Conservation (phyloP, 2,888 invertebrate genomes). For the Escarpia spicata region DNA sequence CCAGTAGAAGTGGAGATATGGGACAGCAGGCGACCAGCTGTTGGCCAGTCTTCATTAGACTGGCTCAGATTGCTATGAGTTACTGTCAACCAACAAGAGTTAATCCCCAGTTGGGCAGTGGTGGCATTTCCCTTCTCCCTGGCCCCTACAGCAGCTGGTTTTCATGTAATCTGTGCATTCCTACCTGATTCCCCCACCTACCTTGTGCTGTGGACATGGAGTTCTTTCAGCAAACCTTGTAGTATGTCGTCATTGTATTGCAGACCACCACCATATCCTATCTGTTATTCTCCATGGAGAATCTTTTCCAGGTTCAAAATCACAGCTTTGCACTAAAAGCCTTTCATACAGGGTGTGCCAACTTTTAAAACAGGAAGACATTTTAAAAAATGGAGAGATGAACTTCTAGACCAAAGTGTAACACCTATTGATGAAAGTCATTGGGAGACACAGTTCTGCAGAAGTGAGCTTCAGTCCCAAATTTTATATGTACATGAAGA, state of each 20-base stretch:
- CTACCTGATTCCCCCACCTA: not conserved
- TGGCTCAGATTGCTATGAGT: not conserved
- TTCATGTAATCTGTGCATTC: not conserved
- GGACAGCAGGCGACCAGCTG: not conserved
- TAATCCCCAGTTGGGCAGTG: conserved; percentile 3
- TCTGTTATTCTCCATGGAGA: not conserved
- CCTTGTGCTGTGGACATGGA: not conserved
- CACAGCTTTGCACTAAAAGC: no score
- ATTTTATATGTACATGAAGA: no score
- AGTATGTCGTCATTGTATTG: not conserved
- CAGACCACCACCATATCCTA: no score
- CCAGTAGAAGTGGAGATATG: no score
- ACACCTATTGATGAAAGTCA: no score
- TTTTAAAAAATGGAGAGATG: no score
- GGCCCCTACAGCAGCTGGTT: not conserved
- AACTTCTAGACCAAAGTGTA: no score
- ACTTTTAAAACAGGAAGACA: no score
- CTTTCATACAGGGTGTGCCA: no score
- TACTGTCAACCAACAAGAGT: not conserved
- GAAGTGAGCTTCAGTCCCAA: no score
- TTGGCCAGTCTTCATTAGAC: not conserved
- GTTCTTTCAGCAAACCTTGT: not conserved
- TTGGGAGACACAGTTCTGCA: no score
- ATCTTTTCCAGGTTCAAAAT: no score
- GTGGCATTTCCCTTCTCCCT: not conserved